A percentile compares a stretch with the other conserved stretches of the same genome.
Conservation (phyloP, 2,888 invertebrate species). For the Noctua comes region DNA sequence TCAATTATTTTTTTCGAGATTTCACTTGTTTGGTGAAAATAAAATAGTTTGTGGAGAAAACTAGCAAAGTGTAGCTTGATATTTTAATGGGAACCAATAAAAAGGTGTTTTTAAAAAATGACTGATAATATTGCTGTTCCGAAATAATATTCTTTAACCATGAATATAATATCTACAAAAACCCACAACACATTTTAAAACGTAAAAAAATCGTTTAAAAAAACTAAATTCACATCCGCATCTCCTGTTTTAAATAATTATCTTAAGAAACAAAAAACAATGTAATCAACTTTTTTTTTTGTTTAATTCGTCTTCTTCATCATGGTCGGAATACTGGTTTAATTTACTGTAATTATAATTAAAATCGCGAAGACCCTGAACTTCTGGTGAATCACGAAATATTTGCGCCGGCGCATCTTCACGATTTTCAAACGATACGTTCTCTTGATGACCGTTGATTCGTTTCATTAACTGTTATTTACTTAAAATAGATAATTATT, state of each 20-base stretch:
- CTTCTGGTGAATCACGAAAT: conserved; percentile 39
- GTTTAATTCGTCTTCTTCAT: conserved; percentile 8
- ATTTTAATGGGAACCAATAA: neutral
- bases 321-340: conserved; percentile 45
- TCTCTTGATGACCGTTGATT: conserved; percentile 38
- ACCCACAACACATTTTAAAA: neutral
- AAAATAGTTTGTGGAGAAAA: conserved; percentile 9
- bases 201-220: neutral
- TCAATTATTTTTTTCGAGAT: conserved; percentile 14
- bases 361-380: conserved; percentile 53
- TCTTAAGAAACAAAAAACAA: conserved; percentile 19
- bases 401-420: conserved; percentile 42
- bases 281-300: conserved; percentile 40
- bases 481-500: neutral
- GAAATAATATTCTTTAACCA: neutral
- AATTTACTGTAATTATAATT: conserved; percentile 46
- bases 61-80: neutral
- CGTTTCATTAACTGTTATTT: conserved; percentile 13
- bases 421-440: conserved; percentile 30
- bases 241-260: conserved; percentile 33
- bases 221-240: conserved; percentile 48
- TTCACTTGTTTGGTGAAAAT: conserved; percentile 21
- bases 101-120: neutral
- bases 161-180: neutral
- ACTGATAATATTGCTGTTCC: neutral